A percentile compares a stretch with the other conserved stretches of the same genome.
These are phyloP conservation scores for Brachypodius melanocephalos DNA, from an alignment of 2,113 vertebrate species.

Conservation along the genomic window DNA sequence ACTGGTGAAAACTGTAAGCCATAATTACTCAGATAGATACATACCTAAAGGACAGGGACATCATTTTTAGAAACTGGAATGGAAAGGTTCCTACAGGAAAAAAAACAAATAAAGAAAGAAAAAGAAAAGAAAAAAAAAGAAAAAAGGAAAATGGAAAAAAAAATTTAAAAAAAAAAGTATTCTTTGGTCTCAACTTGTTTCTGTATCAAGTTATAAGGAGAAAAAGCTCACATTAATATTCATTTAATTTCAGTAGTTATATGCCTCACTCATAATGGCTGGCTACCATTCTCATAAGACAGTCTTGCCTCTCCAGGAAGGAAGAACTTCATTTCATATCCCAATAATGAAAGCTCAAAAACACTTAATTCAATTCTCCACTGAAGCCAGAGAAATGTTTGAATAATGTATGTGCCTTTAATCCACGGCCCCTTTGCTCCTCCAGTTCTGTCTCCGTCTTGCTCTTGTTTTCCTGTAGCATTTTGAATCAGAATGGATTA, in stretches of 20 bases:
- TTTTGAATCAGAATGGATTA: slow-evolving; percentile 13
- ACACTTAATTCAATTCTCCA: not conserved
- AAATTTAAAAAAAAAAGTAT: too few relatives aligned
- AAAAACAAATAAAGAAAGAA: not conserved
- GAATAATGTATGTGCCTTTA: slow-evolving; percentile 35
- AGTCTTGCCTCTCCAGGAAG: not conserved
- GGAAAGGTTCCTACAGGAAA: not conserved
- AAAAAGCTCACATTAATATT: not conserved
- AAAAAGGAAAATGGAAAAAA: too few relatives aligned
- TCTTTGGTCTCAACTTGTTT: not conserved
- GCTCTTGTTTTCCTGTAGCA: not conserved
- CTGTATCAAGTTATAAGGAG: not conserved
- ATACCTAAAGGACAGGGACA: not conserved
- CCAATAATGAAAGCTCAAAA: not conserved
- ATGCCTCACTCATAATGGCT: not conserved
- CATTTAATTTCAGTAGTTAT: not conserved
- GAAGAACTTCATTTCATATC: not conserved
- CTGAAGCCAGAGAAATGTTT: not conserved
- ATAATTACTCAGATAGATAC: not conserved
- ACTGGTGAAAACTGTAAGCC: not conserved
- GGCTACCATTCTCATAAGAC: not conserved
- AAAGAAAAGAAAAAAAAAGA: too few relatives aligned
- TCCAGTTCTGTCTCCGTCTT: not conserved
- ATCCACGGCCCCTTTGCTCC: not conserved
- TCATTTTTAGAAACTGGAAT: not conserved